Conservation (phyloP, 2,888 invertebrate genomes). For the Lysandra bellargus region DNA sequence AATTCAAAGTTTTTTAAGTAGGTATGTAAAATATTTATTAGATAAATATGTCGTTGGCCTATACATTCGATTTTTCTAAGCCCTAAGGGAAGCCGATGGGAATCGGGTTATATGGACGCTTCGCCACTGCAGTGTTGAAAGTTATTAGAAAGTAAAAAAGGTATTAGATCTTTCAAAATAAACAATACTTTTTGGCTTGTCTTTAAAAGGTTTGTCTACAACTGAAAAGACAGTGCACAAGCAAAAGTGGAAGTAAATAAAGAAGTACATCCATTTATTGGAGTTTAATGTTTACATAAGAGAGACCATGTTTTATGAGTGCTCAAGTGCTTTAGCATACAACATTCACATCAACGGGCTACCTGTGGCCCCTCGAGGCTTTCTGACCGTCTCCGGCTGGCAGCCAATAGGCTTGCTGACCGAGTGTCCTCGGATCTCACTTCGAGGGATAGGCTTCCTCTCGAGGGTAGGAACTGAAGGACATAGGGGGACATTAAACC, state of each 20-base stretch:
- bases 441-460: slow-evolving; percentile 82
- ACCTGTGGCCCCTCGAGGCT: slow-evolving; percentile 82
- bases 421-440: slow-evolving; percentile 77
- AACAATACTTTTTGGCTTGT: neutral
- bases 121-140: too few relatives aligned
- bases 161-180: neutral
- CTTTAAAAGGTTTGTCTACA: slow-evolving; percentile 14
- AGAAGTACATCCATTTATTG: slow-evolving; percentile 13
- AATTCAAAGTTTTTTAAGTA: too few relatives aligned
- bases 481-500: slow-evolving; percentile 34
- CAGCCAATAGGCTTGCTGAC: slow-evolving; percentile 69
- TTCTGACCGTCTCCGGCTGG: slow-evolving; percentile 78
- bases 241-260: neutral
- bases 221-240: slow-evolving; percentile 27
- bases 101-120: too few relatives aligned
- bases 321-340: slow-evolving; percentile 35
- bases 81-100: too few relatives aligned
- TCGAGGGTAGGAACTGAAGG: slow-evolving; percentile 78
- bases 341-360: slow-evolving; percentile 50
- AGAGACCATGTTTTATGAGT: neutral
- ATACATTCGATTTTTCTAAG: too few relatives aligned
- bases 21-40: too few relatives aligned
- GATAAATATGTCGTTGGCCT: too few relatives aligned
- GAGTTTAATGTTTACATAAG: neutral
- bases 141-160: neutral